Percentiles rank a stretch among this genome's conserved stretches.
phyloP scores from a whole-genome alignment of 2,797 vertebrate species.

The Gobio occitaniae region DNA sequence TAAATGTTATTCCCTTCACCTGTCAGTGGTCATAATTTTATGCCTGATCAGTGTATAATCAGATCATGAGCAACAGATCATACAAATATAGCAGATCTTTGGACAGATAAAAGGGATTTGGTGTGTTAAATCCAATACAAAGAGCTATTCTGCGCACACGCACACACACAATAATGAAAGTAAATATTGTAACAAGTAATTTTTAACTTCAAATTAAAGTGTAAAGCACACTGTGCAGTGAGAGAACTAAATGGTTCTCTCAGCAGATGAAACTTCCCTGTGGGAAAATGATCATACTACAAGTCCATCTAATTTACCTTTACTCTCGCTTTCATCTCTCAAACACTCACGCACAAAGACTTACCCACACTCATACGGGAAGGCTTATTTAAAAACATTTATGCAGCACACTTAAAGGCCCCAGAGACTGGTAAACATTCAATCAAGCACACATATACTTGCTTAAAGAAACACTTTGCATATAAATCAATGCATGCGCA shows the following conservation, averaged over 20 bases:
- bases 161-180: background rate
- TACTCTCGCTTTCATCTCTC: conserved; percentile 39
- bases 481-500: background rate
- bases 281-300: conserved; percentile 20
- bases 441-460: background rate
- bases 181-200: conserved; percentile 27
- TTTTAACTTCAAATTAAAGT: conserved; percentile 23
- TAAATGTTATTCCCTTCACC: too few species aligned
- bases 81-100: background rate
- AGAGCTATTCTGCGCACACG: background rate
- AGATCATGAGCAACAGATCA: background rate
- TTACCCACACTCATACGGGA: background rate
- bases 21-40: too few species aligned
- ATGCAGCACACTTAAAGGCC: conserved; percentile 1
- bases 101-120: background rate
- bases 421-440: conserved; percentile 3
- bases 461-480: background rate
- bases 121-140: background rate
- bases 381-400: conserved; percentile 35
- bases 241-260: conserved; percentile 11
- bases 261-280: conserved; percentile 17
- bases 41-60: too few species aligned
- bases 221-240: background rate
- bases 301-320: conserved; percentile 43
- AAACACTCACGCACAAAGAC: conserved; percentile 17